phyloP scores from a whole-genome alignment of 2,113 vertebrate species.

The Eudyptes chrysolophus region DNA sequence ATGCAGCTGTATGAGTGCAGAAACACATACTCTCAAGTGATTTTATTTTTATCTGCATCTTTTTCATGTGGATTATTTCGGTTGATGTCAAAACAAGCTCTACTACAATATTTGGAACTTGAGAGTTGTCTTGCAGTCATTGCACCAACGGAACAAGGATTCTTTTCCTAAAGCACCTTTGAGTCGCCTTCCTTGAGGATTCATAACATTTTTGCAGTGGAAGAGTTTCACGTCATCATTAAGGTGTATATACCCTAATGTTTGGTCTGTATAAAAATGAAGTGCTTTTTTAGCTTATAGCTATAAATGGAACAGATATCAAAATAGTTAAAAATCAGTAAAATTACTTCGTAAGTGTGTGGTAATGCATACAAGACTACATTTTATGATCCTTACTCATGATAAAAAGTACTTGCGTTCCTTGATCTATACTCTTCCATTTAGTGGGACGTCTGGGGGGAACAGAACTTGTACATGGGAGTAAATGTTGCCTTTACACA shows the following conservation, averaged over 20 bases:
- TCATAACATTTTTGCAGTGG: background rate
- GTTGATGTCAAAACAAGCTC: background rate
- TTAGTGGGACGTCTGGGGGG: background rate
- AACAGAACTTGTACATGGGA: background rate
- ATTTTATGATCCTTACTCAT: background rate
- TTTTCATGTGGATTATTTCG: background rate
- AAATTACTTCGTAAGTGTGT: background rate
- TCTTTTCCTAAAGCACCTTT: background rate
- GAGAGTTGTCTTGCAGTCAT: background rate
- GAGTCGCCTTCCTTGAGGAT: background rate
- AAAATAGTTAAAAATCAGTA: background rate
- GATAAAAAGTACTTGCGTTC: accelerated
- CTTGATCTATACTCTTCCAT: background rate
- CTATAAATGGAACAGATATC: background rate
- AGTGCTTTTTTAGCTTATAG: background rate
- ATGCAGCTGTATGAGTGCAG: background rate
- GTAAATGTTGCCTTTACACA: background rate
- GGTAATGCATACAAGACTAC: background rate
- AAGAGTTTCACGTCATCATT: background rate
- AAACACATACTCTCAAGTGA: background rate
- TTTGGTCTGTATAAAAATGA: background rate
- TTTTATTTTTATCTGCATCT: background rate
- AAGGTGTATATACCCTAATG: background rate
- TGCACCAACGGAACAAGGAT: background rate
- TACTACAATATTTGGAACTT: background rate